Evolutionary conservation across 2,797 vertebrate species (phyloP).

Genomic region (Acipenser transmontanus): DNA sequence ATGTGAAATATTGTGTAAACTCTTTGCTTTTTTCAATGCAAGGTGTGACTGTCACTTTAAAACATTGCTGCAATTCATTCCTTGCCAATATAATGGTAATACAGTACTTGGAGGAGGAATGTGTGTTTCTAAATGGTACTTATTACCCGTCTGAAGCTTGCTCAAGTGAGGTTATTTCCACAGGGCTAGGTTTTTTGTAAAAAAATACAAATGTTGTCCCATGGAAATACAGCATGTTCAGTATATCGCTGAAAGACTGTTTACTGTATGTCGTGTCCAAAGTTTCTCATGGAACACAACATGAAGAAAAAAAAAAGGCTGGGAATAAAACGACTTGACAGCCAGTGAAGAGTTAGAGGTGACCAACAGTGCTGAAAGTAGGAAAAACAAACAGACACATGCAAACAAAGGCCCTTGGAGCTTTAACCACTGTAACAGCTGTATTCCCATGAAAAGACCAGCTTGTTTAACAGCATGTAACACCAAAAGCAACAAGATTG

Average conservation of each 20-base stretch:
- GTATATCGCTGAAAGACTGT: conserved; percentile 19
- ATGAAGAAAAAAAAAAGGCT: conserved; percentile 28
- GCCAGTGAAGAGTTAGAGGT: conserved; percentile 49
- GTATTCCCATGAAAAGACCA: conserved; percentile 59
- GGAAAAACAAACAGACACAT: conserved; percentile 61
- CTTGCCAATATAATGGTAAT: too few relatives aligned
- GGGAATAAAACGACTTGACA: conserved; percentile 28
- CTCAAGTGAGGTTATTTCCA: conserved; percentile 33
- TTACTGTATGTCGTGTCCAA: conserved; percentile 34
- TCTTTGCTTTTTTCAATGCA: too few relatives aligned
- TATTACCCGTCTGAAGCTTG: conserved; percentile 29
- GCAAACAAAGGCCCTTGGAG: conserved; percentile 45
- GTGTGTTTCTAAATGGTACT: conserved; percentile 24
- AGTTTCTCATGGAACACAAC: conserved; percentile 42
- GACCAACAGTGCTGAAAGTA: conserved; percentile 44
- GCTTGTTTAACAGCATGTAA: conserved; percentile 58
- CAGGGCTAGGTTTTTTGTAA: conserved; percentile 10
- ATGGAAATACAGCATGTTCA: conserved; percentile 15
- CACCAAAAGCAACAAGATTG: conserved; percentile 45
- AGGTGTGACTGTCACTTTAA: too few relatives aligned
- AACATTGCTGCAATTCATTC: too few relatives aligned
- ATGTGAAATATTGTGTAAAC: too few relatives aligned
- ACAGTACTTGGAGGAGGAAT: neutral
- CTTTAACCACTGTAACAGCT: conserved; percentile 63
- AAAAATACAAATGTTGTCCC: conserved; percentile 14